Evolutionary conservation across 1,140 invertebrate species (phyloP).

Genomic region (Pteromalus puparum): DNA sequence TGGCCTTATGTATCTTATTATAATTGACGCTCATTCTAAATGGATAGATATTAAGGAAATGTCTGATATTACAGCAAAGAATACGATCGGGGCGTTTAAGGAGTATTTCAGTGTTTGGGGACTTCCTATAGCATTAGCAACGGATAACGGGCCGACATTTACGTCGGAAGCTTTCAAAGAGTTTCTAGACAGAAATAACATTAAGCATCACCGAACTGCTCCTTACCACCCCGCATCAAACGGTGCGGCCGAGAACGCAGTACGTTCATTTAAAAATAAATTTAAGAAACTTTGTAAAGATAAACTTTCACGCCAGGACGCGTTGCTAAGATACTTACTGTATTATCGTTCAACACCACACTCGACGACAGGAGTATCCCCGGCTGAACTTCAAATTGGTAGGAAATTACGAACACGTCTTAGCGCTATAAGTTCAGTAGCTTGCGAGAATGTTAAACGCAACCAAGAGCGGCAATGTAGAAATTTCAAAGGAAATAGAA

Average conservation of each 20-base stretch:
- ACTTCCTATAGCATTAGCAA: slow-evolving; percentile 48
- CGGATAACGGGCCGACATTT: slow-evolving; percentile 53
- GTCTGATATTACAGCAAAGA: slow-evolving; percentile 44
- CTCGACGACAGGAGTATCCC: slow-evolving; percentile 31
- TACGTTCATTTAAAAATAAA: slow-evolving; percentile 47
- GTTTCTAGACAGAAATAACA: slow-evolving; percentile 26
- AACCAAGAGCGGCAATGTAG: too few relatives aligned
- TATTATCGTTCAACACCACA: slow-evolving; percentile 40
- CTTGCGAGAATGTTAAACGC: too few relatives aligned
- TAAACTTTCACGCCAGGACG: neutral
- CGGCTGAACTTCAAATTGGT: slow-evolving; percentile 30
- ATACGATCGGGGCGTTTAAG: slow-evolving; percentile 50
- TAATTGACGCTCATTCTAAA: slow-evolving; percentile 52
- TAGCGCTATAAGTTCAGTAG: too few relatives aligned
- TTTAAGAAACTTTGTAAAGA: slow-evolving; percentile 2
- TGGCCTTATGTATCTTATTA: slow-evolving; percentile 45
- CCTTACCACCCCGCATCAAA: slow-evolving; percentile 54
- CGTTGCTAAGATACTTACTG: slow-evolving; percentile 34
- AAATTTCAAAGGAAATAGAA: too few relatives aligned
- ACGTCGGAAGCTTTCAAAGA: slow-evolving; percentile 46
- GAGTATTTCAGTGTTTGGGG: slow-evolving; percentile 55
- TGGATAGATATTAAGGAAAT: slow-evolving; percentile 58
- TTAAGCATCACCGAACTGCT: too few relatives aligned
- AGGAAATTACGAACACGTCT: too few relatives aligned
- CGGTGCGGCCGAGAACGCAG: slow-evolving; percentile 53